Conservation (phyloP, 2,888 invertebrate genomes). For the Halocaridina rubra region DNA sequence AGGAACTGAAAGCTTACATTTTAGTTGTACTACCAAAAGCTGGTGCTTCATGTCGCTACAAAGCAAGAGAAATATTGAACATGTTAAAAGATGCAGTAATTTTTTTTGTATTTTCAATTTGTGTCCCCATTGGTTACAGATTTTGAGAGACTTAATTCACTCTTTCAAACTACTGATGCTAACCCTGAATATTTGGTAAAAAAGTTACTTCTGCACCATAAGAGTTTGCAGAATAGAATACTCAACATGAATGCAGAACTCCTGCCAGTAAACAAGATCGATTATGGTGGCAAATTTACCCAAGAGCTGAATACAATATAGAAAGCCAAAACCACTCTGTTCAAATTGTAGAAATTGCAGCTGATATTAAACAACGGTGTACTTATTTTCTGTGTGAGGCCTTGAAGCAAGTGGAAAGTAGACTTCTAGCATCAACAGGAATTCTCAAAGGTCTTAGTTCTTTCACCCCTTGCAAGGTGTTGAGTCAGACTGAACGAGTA, state of each 20-base stretch:
- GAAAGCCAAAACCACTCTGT: background rate
- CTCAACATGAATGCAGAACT: background rate
- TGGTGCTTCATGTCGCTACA: constrained; percentile 16
- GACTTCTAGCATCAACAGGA: background rate
- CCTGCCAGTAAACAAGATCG: background rate
- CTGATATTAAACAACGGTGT: background rate
- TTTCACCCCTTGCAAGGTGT: background rate
- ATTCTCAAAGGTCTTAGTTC: background rate
- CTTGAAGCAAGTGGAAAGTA: background rate
- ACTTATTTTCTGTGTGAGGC: background rate
- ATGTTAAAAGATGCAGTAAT: constrained; percentile 21
- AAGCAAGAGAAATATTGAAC: constrained; percentile 12
- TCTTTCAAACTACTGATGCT: constrained; percentile 5
- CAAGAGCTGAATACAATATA: too few relatives aligned
- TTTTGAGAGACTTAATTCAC: constrained; percentile 10
- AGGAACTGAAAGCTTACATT: constrained; percentile 19
- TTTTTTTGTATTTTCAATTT: constrained; percentile 13
- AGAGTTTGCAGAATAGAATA: background rate
- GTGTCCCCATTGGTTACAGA: constrained; percentile 3
- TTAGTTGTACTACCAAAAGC: background rate
- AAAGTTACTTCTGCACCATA: constrained; percentile 2
- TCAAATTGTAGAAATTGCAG: background rate
- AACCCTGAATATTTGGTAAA: background rate
- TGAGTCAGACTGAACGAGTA: background rate
- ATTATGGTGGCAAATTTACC: constrained; percentile 13